Percentiles rank a stretch among this genome's conserved stretches.
phyloP scores from a whole-genome alignment of 2,113 vertebrate genomes.

The Psettodes erumei region DNA sequence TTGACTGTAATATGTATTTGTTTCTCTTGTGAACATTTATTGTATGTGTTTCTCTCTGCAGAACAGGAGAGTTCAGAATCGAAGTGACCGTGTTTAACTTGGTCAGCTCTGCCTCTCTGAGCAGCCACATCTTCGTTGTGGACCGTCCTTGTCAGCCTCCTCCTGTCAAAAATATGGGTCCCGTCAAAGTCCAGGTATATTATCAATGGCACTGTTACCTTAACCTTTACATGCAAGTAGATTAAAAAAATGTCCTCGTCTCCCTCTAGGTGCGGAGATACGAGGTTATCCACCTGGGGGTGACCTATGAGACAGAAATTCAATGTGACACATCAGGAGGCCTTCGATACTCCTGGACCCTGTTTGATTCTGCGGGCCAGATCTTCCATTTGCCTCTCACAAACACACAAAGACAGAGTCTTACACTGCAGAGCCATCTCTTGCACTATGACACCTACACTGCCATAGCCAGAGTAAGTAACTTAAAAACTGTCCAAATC shows the following conservation, averaged over 20 bases:
- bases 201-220: not conserved
- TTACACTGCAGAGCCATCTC: constrained; percentile 77
- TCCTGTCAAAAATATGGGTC: constrained; percentile 87
- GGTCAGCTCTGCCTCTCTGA: constrained; percentile 82
- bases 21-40: not conserved
- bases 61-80: constrained; percentile 84
- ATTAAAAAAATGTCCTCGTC: not conserved
- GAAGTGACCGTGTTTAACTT: constrained; percentile 81
- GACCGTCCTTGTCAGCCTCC: constrained; percentile 84
- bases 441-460: constrained; percentile 84
- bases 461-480: constrained; percentile 80
- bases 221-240: too few relatives aligned
- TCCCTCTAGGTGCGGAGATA: constrained; percentile 77
- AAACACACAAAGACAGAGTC: constrained; percentile 70
- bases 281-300: constrained; percentile 79
- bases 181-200: constrained; percentile 82
- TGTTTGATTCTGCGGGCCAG: constrained; percentile 68
- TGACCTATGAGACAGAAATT: constrained; percentile 82
- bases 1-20: not conserved
- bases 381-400: constrained; percentile 63
- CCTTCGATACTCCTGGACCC: constrained; percentile 83
- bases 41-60: constrained; percentile 52
- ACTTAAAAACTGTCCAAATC: not conserved
- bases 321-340: constrained; percentile 81
- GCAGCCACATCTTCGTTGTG: constrained; percentile 83